Conservation (phyloP, 1,140 invertebrate genomes). For the Diachasma alloeum region DNA sequence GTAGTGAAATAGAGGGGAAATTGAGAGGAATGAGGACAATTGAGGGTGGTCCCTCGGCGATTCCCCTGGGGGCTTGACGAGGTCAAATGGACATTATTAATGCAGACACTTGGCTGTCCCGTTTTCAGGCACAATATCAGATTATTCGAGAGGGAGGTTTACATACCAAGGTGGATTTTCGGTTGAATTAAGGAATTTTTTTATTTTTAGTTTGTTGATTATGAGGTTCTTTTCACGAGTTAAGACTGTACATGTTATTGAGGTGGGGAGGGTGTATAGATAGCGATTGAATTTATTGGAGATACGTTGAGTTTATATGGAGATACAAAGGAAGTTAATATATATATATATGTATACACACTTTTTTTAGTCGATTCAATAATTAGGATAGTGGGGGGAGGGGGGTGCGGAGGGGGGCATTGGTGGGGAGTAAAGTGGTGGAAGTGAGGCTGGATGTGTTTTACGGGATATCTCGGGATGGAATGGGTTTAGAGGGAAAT, state of each 20-base stretch:
- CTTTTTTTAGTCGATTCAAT: slow-evolving; percentile 37
- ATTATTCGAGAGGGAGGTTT: not conserved
- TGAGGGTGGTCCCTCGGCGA: not conserved
- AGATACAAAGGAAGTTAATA: slow-evolving; percentile 14
- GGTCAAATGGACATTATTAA: slow-evolving; percentile 34
- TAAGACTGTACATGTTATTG: slow-evolving; percentile 39
- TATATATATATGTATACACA: slow-evolving; percentile 30
- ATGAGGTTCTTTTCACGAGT: slow-evolving; percentile 22
- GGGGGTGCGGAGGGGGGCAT: slow-evolving; percentile 13
- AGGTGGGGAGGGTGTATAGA: slow-evolving; percentile 30
- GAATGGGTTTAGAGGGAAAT: too few relatives aligned
- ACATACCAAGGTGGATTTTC: not conserved
- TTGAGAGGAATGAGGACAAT: not conserved
- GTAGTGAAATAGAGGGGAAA: not conserved
- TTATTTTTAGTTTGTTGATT: not conserved
- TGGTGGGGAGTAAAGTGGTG: not conserved
- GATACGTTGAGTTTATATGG: slow-evolving; percentile 28
- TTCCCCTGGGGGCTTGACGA: slow-evolving; percentile 23
- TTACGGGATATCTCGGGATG: too few relatives aligned
- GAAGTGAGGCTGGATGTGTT: not conserved
- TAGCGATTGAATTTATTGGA: slow-evolving; percentile 31
- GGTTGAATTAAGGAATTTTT: not conserved
- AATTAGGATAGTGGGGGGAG: slow-evolving; percentile 24
- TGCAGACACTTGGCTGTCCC: not conserved
- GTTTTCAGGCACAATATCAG: slow-evolving; percentile 38